Evolutionary conservation across 2,113 vertebrate species (phyloP).

Genomic region (Pantherophis guttatus): DNA sequence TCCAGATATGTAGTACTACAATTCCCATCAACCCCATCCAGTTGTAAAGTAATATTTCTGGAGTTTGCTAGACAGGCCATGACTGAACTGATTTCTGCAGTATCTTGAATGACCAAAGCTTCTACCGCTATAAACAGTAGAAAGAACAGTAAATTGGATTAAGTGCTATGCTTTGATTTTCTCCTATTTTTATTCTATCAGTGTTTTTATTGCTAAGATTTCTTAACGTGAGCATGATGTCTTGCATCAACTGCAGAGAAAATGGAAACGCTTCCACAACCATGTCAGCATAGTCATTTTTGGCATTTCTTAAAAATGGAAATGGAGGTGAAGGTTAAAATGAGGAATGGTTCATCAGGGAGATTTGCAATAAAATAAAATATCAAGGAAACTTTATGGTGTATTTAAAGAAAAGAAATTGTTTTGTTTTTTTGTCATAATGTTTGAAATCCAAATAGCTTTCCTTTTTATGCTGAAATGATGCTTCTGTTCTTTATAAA

Average conservation of each 20-base stretch:
- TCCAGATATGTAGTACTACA: neutral
- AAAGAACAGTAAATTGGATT: neutral
- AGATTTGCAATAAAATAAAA: neutral
- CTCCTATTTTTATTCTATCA: constrained; percentile 8
- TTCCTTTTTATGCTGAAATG: neutral
- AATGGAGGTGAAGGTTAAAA: constrained; percentile 10
- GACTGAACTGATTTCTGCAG: neutral
- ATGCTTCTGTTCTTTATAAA: neutral
- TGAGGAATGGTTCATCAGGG: neutral
- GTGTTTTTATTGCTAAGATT: constrained; percentile 2
- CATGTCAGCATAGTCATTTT: neutral
- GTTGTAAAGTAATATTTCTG: neutral
- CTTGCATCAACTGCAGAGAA: constrained; percentile 1
- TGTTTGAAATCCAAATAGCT: neutral
- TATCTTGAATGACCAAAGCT: neutral
- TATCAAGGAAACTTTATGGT: neutral
- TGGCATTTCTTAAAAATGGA: neutral
- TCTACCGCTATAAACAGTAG: neutral
- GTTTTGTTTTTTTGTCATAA: neutral
- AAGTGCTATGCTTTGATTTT: constrained; percentile 11
- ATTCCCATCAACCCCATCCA: neutral
- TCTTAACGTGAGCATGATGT: constrained; percentile 7
- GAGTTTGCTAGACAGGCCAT: neutral
- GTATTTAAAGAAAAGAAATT: neutral
- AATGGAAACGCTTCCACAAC: neutral